phyloP scores from a whole-genome alignment of 2,113 vertebrate species.

The Mirounga angustirostris region DNA sequence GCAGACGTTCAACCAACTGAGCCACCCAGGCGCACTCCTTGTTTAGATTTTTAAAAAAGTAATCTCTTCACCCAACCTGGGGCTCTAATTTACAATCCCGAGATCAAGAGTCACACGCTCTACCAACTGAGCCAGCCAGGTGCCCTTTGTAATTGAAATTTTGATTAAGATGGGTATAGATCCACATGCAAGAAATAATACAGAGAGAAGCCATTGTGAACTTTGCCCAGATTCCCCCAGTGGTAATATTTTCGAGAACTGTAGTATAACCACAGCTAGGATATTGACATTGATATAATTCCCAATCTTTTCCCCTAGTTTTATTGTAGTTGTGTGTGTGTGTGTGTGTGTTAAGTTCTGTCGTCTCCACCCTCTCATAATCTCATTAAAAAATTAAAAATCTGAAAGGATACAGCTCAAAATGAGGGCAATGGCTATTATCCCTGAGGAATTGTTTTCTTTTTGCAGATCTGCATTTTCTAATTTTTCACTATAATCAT shows the following conservation, averaged over 20 bases:
- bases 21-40: fast-evolving
- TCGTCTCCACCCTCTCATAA: background rate
- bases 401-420: background rate
- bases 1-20: background rate
- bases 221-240: background rate
- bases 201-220: background rate
- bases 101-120: background rate
- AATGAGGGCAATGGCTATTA: background rate
- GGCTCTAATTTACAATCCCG: background rate
- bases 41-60: background rate
- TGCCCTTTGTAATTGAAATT: background rate
- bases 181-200: background rate
- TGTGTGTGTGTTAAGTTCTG: background rate
- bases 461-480: background rate
- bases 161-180: background rate
- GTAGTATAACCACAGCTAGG: background rate
- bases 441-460: background rate
- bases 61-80: background rate
- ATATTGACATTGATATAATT: background rate
- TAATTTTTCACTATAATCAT: constrained; percentile 11
- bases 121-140: background rate
- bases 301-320: background rate
- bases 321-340: background rate
- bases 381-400: background rate
- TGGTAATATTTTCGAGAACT: background rate